phyloP scores from a whole-genome alignment of 2,888 invertebrate species.

The Lamellibrachia satsuma region DNA sequence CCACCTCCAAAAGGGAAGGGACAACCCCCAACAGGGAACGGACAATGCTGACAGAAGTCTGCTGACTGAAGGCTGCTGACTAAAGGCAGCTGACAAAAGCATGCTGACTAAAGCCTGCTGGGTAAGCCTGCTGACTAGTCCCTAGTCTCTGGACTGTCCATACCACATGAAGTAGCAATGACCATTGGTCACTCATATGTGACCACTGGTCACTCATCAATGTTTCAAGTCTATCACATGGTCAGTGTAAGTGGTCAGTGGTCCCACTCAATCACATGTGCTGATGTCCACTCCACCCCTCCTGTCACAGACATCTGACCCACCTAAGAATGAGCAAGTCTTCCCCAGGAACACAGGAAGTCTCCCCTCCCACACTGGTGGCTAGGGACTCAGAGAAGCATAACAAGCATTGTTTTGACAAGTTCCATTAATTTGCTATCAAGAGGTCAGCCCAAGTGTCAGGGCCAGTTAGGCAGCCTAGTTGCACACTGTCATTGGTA shows the following conservation, averaged over 20 bases:
- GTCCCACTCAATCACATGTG: neutral
- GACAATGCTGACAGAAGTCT: neutral
- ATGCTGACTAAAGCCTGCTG: neutral
- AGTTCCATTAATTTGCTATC: neutral
- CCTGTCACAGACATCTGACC: neutral
- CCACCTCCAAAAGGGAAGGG: neutral
- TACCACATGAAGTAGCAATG: neutral
- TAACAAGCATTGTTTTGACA: conserved; percentile 6
- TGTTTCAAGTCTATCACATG: neutral
- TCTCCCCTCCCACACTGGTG: neutral
- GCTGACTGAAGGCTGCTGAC: neutral
- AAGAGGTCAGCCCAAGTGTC: neutral
- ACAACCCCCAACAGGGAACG: neutral
- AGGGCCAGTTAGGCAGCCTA: neutral
- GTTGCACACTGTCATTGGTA: neutral
- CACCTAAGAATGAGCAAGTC: neutral
- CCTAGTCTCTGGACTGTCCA: neutral
- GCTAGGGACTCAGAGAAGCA: neutral
- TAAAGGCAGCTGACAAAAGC: neutral
- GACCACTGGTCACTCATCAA: too few relatives aligned
- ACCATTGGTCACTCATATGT: neutral
- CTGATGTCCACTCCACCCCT: neutral
- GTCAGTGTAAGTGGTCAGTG: neutral
- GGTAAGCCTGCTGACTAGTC: neutral
- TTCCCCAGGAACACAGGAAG: neutral